Conservation (phyloP, 2,888 invertebrate genomes). For the Drosophila bunnanda region DNA sequence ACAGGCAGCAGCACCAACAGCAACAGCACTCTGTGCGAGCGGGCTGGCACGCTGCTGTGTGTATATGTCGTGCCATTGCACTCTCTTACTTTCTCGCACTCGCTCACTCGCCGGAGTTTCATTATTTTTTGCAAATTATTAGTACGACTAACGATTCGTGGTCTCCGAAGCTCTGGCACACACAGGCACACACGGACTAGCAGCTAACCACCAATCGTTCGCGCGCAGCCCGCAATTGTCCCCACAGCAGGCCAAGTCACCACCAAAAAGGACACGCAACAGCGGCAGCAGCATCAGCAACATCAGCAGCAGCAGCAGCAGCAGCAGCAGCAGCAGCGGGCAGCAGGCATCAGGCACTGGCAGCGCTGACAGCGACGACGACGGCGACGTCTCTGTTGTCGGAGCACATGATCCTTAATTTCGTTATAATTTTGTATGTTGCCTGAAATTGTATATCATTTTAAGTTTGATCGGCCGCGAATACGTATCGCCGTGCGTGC, state of each 20-base stretch:
- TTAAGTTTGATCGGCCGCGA: conserved; percentile 85
- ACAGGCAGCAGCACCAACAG: background rate
- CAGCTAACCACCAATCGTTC: conserved; percentile 75
- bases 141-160: conserved; percentile 82
- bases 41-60: conserved; percentile 20
- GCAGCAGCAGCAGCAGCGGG: conserved; percentile 10
- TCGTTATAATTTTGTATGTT: conserved; percentile 84
- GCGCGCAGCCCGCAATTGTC: conserved; percentile 74
- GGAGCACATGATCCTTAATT: conserved; percentile 85
- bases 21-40: conserved; percentile 30
- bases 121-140: conserved; percentile 81
- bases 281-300: conserved; percentile 21
- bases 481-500: conserved; percentile 82
- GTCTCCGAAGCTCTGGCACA: conserved; percentile 54
- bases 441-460: conserved; percentile 85
- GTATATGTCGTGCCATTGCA: conserved; percentile 43
- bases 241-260: conserved; percentile 39
- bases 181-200: conserved; percentile 16
- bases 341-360: conserved; percentile 16
- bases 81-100: conserved; percentile 20
- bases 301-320: conserved; percentile 11
- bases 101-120: conserved; percentile 58
- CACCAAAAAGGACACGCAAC: conserved; percentile 24
- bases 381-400: conserved; percentile 36
- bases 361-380: conserved; percentile 17